Evolutionary conservation across 2,888 invertebrate species (phyloP), one percentile per base, ranked within the genome.

Genomic region (Cerastis leucographa): DNA sequence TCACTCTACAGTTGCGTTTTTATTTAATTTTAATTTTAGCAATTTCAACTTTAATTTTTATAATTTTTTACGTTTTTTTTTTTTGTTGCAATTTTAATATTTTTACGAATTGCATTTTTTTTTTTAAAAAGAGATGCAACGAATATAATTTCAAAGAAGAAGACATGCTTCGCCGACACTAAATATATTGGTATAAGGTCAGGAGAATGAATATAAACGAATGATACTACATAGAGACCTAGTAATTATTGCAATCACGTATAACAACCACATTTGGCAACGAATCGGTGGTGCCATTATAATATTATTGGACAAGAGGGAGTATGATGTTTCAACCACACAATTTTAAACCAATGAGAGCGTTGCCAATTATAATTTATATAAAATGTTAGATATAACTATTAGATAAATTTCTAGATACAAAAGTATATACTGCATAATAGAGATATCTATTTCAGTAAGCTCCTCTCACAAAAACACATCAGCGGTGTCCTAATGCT

Each of bases 401-500:
- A 35, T 25, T 22, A 19, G 2, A 3, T 44, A 46, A 9, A 49
- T 25, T 35, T 66, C 17, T 9, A 46, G 11, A 49, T 56, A 56
- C 11, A 25, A 49, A 54, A 46, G 22, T 35, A 46, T 29, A n/a
- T 25, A 17, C n/a, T n/a, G n/a, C 40, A 68, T 25, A 74, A 72
- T 74, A 67, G 9, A 64, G 40, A 49, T 59, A 75, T 81, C 64
- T 40, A 70, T 67, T 72, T 66, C 71, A 81, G 81, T 70, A 70
- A 81, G 49, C 49, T 51, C 29, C 17, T 79, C 54, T 35, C 11
- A 66, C 69, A 68, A 80, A 85, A 86, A 85, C 73, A 79, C 69
- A 74, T 72, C 73, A 86, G 66, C 22, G 51, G 25, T 79, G 66
- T 80, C 82, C 74, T 87, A 87, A 87, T 88, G 87, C 80, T 82